Conservation (phyloP, 2,888 invertebrate genomes). For the Subacronicta megacephala region DNA sequence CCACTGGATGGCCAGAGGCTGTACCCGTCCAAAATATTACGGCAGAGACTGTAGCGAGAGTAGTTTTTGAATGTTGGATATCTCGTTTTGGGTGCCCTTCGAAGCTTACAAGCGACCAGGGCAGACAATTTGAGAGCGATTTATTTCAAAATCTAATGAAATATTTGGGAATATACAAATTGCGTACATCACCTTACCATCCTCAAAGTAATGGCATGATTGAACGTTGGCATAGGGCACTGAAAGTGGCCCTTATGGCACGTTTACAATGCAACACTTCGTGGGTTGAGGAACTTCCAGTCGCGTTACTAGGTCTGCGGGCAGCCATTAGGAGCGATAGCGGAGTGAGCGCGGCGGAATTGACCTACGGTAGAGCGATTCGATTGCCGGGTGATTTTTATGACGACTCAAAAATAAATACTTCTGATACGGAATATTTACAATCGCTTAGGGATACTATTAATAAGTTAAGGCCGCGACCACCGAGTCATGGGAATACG, state of each 20-base stretch:
- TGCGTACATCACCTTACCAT: slow-evolving; percentile 48
- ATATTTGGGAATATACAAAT: slow-evolving; percentile 35
- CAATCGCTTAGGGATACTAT: no score
- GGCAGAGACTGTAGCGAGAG: slow-evolving; percentile 54
- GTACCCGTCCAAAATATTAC: slow-evolving; percentile 35
- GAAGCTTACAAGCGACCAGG: slow-evolving; percentile 45
- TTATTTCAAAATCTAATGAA: slow-evolving; percentile 21
- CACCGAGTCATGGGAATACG: no score
- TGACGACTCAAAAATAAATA: no score
- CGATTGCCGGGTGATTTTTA: no score
- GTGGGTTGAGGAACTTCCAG: no score
- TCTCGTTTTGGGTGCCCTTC: slow-evolving; percentile 49
- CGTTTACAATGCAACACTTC: not conserved
- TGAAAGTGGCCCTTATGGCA: slow-evolving; percentile 35
- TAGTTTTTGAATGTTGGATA: slow-evolving; percentile 51
- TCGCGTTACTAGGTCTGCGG: no score
- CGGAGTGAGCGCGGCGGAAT: no score
- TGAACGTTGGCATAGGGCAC: slow-evolving; percentile 46
- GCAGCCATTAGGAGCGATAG: no score
- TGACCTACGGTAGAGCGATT: no score
- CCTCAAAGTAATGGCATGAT: slow-evolving; percentile 50
- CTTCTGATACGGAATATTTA: no score
- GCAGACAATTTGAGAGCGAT: slow-evolving; percentile 38
- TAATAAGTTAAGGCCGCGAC: no score
- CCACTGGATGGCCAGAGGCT: slow-evolving; percentile 26